phyloP scores from a whole-genome alignment of 2,113 vertebrate species.

The Lamprotornis superbus region DNA sequence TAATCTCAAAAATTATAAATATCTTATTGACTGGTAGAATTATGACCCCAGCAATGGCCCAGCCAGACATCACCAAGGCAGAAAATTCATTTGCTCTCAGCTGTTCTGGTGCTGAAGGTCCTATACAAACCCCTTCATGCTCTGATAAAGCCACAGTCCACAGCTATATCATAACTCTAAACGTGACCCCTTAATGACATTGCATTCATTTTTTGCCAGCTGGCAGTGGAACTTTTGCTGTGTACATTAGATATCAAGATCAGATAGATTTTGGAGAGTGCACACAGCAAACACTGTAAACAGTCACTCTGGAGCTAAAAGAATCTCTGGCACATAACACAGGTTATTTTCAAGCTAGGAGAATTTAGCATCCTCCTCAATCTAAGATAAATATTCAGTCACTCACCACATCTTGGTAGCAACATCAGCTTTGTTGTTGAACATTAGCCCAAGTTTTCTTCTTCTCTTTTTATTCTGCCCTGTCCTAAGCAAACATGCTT shows the following conservation, averaged over 20 bases:
- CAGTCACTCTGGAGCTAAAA: background rate
- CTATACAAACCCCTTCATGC: background rate
- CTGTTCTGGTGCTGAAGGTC: background rate
- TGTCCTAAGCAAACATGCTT: background rate
- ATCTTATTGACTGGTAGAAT: background rate
- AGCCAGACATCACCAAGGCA: background rate
- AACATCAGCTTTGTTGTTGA: background rate
- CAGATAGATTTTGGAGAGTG: background rate
- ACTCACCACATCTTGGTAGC: background rate
- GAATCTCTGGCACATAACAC: background rate
- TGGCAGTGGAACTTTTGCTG: background rate
- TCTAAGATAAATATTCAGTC: background rate
- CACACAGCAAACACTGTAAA: background rate
- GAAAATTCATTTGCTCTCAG: background rate
- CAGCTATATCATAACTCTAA: background rate
- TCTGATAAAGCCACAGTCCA: background rate
- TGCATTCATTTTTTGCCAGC: background rate
- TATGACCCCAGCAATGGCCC: background rate
- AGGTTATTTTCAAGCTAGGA: background rate
- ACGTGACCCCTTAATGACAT: background rate
- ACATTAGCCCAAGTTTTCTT: background rate
- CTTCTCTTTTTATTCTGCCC: background rate
- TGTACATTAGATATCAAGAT: background rate
- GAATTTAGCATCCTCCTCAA: background rate
- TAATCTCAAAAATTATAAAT: background rate